Conservation (phyloP, 2,113 vertebrate species). For the Pipa parva region DNA sequence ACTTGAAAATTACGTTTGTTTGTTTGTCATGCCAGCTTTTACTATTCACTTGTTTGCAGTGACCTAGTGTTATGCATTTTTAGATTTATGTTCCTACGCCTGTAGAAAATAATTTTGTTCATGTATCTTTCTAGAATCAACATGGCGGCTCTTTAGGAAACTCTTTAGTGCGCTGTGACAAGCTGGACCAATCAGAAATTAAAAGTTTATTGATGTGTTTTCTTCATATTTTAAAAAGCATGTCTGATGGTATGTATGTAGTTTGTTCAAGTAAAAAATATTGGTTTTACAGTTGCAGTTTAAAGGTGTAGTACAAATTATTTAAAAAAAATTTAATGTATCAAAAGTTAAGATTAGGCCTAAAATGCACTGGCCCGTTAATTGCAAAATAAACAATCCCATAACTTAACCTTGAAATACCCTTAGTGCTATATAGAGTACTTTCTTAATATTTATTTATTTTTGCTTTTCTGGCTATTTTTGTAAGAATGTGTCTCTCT, state of each 20-base stretch:
- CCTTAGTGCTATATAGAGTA: too few species aligned
- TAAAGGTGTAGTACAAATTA: too few species aligned
- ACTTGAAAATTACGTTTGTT: not conserved
- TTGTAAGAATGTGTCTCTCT: too few species aligned
- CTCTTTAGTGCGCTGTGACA: conserved; percentile 84
- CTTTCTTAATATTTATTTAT: too few species aligned
- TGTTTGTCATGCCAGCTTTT: not conserved
- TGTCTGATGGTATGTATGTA: conserved; percentile 86
- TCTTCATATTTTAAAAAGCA: conserved; percentile 92
- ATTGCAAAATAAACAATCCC: too few species aligned
- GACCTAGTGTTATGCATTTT: not conserved
- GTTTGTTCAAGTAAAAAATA: too few species aligned
- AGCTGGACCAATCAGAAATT: conserved; percentile 92
- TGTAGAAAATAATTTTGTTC: not conserved
- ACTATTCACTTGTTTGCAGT: conserved; percentile 1
- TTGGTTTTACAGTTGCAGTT: too few species aligned
- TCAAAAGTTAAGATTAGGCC: too few species aligned
- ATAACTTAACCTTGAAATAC: too few species aligned
- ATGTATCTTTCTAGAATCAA: conserved; percentile 67
- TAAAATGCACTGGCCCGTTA: too few species aligned
- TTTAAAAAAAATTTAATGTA: too few species aligned
- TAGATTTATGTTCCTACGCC: not conserved
- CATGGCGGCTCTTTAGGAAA: conserved; percentile 73
- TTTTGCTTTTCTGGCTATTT: too few species aligned
- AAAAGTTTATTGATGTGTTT: conserved; percentile 96